Evolutionary conservation across 1,140 invertebrate genomes (phyloP), one percentile per base, ranked within the genome.

Genomic region (Zelostemma sp.): DNA sequence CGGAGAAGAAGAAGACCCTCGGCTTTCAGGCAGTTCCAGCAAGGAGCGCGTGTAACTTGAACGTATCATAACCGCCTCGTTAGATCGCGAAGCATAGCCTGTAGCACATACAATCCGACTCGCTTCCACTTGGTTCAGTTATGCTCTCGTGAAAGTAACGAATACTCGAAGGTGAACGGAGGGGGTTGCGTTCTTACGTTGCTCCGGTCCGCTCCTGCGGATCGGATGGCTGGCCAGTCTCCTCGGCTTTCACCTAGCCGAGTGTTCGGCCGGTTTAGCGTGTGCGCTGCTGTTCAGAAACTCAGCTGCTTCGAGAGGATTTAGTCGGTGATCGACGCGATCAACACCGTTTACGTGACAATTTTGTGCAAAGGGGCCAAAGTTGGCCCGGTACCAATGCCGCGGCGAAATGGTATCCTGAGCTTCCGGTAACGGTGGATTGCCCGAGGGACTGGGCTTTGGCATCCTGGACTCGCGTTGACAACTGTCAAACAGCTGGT

Each of bases 81-180:
- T 55, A 41, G 12, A 43, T 41, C 31, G 17, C 51, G 25, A 41
- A 15, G 40, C 51, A 41, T 19, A 38, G 19, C 50, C 31, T 55
- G 38, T 45, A 56, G 15, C 40, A 19, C 19, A 46, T 60, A 67
- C 33, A 55, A 68, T 45, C 12, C 51, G 51, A 53, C 46, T 69
- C 60, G 16, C 47, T 49, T 71, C 47, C 38, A 50, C 48, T 59
- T 31, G 55, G 60, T 65, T 68, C 43, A 49, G 65, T 58, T 72
- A 73, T 63, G 72, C 61, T 72, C 66, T 79, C 73, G 77, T 77
- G 77, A 79, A 79, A 79, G 77, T 79, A 77, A 75, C 77, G 72
- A 76, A 65, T 67, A 67, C 62, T 65, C 56, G 51, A 63, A 67
- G 71, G 68, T 62, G 54, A 72, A 62, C 49, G 59, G 59, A 48